These are phyloP conservation scores for Alcis repandata DNA, from an alignment of 2,888 invertebrate genomes.

Conservation along the genomic window DNA sequence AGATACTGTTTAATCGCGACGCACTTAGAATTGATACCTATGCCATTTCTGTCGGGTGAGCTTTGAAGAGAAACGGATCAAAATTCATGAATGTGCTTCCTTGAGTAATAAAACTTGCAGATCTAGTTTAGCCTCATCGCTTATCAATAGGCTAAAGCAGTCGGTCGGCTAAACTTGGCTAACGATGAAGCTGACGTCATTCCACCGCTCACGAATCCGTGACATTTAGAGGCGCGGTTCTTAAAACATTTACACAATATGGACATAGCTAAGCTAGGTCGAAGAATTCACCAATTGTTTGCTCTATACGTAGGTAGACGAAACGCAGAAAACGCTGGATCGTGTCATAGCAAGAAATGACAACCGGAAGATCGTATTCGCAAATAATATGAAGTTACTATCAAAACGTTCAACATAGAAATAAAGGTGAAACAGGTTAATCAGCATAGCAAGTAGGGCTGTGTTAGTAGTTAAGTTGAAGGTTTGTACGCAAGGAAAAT, in stretches of 20 bases:
- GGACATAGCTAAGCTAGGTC: slow-evolving; percentile 29
- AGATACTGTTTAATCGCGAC: slow-evolving; percentile 20
- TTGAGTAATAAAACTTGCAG: slow-evolving; percentile 25
- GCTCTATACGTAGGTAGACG: no score
- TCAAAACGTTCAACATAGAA: slow-evolving; percentile 15
- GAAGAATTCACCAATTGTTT: slow-evolving; percentile 18
- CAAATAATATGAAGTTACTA: background rate
- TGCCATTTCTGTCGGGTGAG: background rate
- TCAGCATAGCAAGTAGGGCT: slow-evolving; percentile 32
- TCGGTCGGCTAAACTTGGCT: slow-evolving; percentile 37
- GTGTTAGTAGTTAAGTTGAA: slow-evolving; percentile 33
- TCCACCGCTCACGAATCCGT: slow-evolving; percentile 50
- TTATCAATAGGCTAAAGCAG: slow-evolving; percentile 13
- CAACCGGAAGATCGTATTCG: background rate
- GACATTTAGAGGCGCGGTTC: slow-evolving; percentile 52
- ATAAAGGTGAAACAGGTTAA: slow-evolving; percentile 29
- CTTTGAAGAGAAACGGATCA: background rate
- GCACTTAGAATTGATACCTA: slow-evolving; percentile 8
- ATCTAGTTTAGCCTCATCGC: slow-evolving; percentile 33
- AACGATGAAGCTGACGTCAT: slow-evolving; percentile 49
- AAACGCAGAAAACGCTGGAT: slow-evolving; percentile 1
- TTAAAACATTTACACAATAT: slow-evolving; percentile 46
- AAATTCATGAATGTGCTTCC: background rate
- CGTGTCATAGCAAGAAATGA: slow-evolving; percentile 6
- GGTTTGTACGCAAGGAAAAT: slow-evolving; percentile 37